These are phyloP conservation scores for Phorcus lineatus DNA, from an alignment of 2,888 invertebrate genomes.

Conservation along the genomic window DNA sequence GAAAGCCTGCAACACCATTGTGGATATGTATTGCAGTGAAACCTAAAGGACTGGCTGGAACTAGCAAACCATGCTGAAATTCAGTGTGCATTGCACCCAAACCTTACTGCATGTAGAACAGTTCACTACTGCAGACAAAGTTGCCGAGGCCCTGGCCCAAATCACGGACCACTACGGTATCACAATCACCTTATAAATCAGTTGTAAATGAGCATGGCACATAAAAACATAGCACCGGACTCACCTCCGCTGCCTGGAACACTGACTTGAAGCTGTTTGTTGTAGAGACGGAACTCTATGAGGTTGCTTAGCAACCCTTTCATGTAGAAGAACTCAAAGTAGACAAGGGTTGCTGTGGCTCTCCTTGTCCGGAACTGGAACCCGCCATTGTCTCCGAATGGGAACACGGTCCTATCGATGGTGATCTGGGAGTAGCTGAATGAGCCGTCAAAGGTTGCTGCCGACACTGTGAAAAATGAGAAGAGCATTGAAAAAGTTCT, in stretches of 20 bases:
- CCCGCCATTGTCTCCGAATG: slow-evolving; percentile 61
- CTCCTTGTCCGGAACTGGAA: slow-evolving; percentile 65
- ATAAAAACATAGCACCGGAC: too few species aligned
- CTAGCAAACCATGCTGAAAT: too few species aligned
- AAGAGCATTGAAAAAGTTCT: background rate
- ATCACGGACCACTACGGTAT: too few species aligned
- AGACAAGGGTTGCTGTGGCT: slow-evolving; percentile 55
- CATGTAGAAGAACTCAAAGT: slow-evolving; percentile 52
- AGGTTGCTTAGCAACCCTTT: slow-evolving; percentile 38
- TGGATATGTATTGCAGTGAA: too few species aligned
- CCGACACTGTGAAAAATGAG: slow-evolving; percentile 44
- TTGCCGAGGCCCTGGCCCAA: too few species aligned
- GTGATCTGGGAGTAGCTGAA: slow-evolving; percentile 50
- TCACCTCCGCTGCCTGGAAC: slow-evolving; percentile 38
- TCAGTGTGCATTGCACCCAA: too few species aligned
- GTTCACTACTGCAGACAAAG: too few species aligned
- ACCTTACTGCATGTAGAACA: too few species aligned
- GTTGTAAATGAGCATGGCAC: too few species aligned
- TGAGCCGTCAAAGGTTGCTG: slow-evolving; percentile 62
- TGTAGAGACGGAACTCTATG: slow-evolving; percentile 61
- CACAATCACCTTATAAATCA: too few species aligned
- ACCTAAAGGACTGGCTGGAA: too few species aligned
- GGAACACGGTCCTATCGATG: slow-evolving; percentile 54
- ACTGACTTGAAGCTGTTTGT: slow-evolving; percentile 51
- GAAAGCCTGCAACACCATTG: too few species aligned